phyloP scores from a whole-genome alignment of 2,113 vertebrate species.

The Limanda limanda region DNA sequence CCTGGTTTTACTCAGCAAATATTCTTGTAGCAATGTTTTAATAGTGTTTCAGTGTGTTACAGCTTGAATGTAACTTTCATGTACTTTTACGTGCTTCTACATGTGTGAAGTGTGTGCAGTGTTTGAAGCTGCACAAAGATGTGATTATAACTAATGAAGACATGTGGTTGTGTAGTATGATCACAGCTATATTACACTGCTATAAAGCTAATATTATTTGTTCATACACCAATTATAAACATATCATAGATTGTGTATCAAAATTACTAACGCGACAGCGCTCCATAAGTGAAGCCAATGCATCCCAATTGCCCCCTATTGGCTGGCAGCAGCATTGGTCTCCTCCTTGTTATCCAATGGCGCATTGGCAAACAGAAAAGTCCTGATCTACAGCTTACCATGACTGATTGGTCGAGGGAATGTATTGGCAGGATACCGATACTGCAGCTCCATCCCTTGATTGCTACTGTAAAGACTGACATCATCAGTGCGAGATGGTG shows the following conservation, averaged over 20 bases:
- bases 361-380: background rate
- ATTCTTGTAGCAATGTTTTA: background rate
- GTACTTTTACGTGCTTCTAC: background rate
- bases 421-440: too few species aligned
- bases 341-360: too few species aligned
- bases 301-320: background rate
- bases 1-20: background rate
- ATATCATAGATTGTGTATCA: too few species aligned
- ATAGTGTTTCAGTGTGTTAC: background rate
- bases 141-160: background rate
- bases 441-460: background rate
- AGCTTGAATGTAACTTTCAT: background rate
- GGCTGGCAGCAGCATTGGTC: too few species aligned
- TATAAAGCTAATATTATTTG: background rate
- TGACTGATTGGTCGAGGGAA: too few species aligned
- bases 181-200: background rate
- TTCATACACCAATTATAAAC: background rate
- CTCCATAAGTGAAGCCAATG: background rate
- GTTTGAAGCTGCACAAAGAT: background rate
- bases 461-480: background rate
- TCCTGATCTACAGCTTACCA: background rate
- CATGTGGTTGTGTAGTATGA: background rate
- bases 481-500: background rate
- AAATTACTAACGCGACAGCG: too few species aligned
- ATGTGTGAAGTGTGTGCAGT: background rate